Evolutionary conservation across 2,113 vertebrate genomes (phyloP), one percentile per base, ranked within the genome.

Genomic region (Athene cunicularia): DNA sequence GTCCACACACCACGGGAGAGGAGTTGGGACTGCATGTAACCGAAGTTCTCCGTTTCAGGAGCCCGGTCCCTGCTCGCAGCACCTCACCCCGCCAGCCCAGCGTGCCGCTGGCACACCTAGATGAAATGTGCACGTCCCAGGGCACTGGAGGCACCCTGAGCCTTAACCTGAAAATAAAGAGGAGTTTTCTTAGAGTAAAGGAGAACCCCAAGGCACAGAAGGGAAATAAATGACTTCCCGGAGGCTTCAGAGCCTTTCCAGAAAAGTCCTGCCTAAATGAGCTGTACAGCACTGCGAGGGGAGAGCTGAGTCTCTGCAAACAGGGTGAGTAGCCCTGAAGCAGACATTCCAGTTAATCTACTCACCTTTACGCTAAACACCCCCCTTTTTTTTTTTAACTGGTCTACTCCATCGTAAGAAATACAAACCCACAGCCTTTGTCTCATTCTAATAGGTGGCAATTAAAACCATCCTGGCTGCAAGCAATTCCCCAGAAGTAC

Each of bases 81-180:
- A 30, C 49, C 58, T 37, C 13, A 4, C n/a, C 58, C 59, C 5
- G 4, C 41, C 2, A 7, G 50, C 3, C 76, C 59, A 1, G 0
- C 5, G 16, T 0, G 49, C 0, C 12, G 39, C 47, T 6, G 18
- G 45, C 33, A 15, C 2, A 1, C 13, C 28, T 14, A 4, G 1
- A 2, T 14, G 4, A 4, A 6, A 50, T 8, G 6, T 3, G 37
- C 55, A 8, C 30, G 0, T 4, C 37, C 56, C 22, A 2, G 37
- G 37, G 37, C 37, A 8, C 35, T 4, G 53, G 0, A 4, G 24
- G 45, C 39, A 53, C 41, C 41, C 41, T 8, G 17, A 74, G 14
- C 59, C 86, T 26, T 5, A 32, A 11, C 43, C 49, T 47, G 84
- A 13, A 26, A 68, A 16, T 1, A 8, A 8, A 12, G 30, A 50